Evolutionary conservation across 2,888 invertebrate species (phyloP).

Genomic region (Nyleta sp.): DNA sequence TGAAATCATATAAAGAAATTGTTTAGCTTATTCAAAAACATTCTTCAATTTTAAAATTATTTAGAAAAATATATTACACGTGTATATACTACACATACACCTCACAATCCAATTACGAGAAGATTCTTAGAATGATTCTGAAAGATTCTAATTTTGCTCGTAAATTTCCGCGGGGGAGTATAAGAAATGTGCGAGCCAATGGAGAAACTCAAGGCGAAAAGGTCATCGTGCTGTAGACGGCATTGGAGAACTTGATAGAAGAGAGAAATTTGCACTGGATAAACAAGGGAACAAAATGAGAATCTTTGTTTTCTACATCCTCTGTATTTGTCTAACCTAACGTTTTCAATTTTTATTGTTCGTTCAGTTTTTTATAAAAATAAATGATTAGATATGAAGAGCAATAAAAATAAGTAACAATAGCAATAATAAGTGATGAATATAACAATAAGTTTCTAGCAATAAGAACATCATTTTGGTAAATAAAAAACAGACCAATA

Average conservation of each 20-base stretch:
- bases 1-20: no score
- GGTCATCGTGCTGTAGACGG: constrained; percentile 45
- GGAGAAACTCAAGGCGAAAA: constrained; percentile 52
- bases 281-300: constrained; percentile 34
- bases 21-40: no score
- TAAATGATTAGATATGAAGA: background rate
- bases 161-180: constrained; percentile 49
- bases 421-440: no score
- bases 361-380: background rate
- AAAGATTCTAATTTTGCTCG: constrained; percentile 38
- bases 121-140: constrained; percentile 23
- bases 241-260: constrained; percentile 38
- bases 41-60: no score
- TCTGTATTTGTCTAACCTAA: background rate
- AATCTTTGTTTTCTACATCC: constrained; percentile 6
- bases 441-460: no score
- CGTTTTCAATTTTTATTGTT: background rate
- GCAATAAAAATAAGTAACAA: no score
- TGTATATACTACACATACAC: no score
- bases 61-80: no score
- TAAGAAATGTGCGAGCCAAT: constrained; percentile 41
- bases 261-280: constrained; percentile 22
- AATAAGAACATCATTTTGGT: no score
- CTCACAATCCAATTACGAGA: constrained; percentile 23
- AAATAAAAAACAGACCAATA: no score